phyloP scores from a whole-genome alignment of 1,140 invertebrate species.

The Lerema accius region DNA sequence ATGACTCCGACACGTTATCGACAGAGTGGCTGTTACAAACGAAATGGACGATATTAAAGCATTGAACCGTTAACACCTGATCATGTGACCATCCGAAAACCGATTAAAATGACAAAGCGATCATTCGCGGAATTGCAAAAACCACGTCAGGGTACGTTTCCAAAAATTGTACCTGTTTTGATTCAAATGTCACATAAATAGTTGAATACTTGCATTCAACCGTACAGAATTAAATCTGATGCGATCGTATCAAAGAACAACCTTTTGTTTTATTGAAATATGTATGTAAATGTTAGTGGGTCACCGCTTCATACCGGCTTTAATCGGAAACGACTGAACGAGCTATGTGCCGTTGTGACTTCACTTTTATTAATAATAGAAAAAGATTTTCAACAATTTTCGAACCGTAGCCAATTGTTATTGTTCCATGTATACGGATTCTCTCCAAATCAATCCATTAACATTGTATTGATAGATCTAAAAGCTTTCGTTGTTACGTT shows the following conservation, averaged over 20 bases:
- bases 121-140: too few species aligned
- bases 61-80: too few species aligned
- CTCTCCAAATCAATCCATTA: conserved; percentile 12
- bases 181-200: too few species aligned
- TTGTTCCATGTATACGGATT: background rate
- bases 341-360: background rate
- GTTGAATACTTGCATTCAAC: background rate
- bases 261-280: conserved; percentile 23
- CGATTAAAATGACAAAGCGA: background rate
- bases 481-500: background rate
- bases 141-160: too few species aligned
- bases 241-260: conserved; percentile 10
- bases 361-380: conserved; percentile 11
- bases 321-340: conserved; percentile 7
- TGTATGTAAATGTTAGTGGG: conserved; percentile 22
- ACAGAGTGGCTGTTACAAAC: too few species aligned
- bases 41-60: too few species aligned
- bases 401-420: background rate
- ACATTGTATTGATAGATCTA: conserved; percentile 14
- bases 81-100: too few species aligned
- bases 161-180: too few species aligned
- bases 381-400: conserved; percentile 4
- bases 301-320: conserved; percentile 4
- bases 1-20: too few species aligned
- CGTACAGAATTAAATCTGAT: background rate